Base-by-base conservation (phyloP, 2,113 vertebrate genomes). In the Grallaria varia region DNA sequence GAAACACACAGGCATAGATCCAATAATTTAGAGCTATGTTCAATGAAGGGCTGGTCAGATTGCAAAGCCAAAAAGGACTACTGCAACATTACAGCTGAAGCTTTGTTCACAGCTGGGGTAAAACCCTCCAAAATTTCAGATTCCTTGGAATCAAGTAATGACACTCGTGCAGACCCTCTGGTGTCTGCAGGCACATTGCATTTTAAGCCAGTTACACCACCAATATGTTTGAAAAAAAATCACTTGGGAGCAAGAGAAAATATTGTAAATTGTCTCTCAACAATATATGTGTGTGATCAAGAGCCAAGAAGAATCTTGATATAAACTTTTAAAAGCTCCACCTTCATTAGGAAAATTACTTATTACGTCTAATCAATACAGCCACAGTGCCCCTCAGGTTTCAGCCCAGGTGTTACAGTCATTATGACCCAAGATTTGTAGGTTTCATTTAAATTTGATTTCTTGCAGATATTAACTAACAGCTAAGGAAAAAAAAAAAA, bases 1-100 rank as follows among this genome's bases (percentile, higher is more conserved):
- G 1, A 66, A 80, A n/a, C 19, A 45, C 66, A 30, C 1, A 2
- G 0, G 2, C 1, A 1, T n/a, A 27, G 7, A 50, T 13, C 30
- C 28, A 73, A 3, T 15, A 82, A 45, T n/a, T 21, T n/a, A 28
- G 52, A 72, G 33, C 17, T 63, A 2, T 7, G 10, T 33, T 74
- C 66, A 13, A 45, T 50, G 49, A 81, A 60, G 45, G 20, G 37
- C 4, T 79, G 73, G 28, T 11, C 63, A 56, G 25, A 37, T 2
- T 53, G 56, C 56, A 52, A 20, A 78, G 47, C 35, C 49, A 39
- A 3, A 33, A 5, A 67, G 27, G 35, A 33, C 47, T 50, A 3
- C 39, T 75, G 42, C 47, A 81, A n/a, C 5, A 1, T 3, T n/a
- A 16, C 9, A 59, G 19, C 1, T 76, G 31, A 28, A 56, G 27